These are phyloP conservation scores for Sebastes umbrosus DNA, from an alignment of 2,797 vertebrate species.

Conservation along the genomic window DNA sequence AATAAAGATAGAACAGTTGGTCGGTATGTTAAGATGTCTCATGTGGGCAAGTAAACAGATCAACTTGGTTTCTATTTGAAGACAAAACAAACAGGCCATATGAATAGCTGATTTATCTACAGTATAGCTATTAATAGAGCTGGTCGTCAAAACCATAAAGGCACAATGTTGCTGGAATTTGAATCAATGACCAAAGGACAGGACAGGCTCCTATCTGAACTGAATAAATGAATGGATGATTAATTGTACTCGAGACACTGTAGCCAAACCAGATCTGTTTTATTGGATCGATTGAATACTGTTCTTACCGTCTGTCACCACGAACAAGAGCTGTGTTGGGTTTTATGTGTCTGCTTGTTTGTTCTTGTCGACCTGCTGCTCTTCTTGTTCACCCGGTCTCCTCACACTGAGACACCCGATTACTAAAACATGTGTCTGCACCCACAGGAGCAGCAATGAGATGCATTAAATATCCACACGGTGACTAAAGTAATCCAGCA, in stretches of 20 bases:
- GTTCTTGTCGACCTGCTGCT: neutral
- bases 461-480: neutral
- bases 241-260: neutral
- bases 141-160: slow-evolving; percentile 14
- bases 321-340: neutral
- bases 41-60: neutral
- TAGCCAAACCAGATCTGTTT: neutral
- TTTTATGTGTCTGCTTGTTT: slow-evolving; percentile 5
- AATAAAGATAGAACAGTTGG: neutral
- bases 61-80: slow-evolving; percentile 7
- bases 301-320: slow-evolving; percentile 44
- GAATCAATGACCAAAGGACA: slow-evolving; percentile 30
- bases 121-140: slow-evolving; percentile 51
- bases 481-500: neutral
- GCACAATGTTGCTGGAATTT: slow-evolving; percentile 34
- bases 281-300: neutral
- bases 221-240: slow-evolving; percentile 29
- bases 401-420: slow-evolving; percentile 9
- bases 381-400: slow-evolving; percentile 12
- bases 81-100: slow-evolving; percentile 17
- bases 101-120: slow-evolving; percentile 23
- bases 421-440: slow-evolving; percentile 12
- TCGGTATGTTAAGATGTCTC: neutral
- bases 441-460: neutral
- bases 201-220: neutral